Evolutionary conservation across 2,797 vertebrate species (phyloP).

Genomic region (Macrochelys suwanniensis): DNA sequence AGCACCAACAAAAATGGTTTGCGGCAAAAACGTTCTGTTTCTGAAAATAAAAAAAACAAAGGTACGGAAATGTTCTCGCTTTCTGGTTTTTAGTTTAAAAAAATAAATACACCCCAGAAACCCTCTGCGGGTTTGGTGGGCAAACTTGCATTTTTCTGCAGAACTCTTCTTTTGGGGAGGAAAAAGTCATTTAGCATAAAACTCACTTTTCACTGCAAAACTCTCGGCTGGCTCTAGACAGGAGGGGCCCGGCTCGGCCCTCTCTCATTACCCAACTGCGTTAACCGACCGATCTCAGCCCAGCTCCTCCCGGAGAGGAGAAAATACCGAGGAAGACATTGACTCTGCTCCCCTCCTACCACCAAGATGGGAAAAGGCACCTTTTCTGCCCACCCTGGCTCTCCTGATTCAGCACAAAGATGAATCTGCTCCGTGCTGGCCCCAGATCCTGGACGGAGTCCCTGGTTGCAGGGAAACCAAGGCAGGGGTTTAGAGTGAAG

Average conservation of each 20-base stretch:
- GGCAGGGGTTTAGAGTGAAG: background rate
- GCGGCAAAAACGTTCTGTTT: background rate
- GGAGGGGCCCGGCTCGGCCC: background rate
- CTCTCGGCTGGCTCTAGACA: background rate
- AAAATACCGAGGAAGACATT: background rate
- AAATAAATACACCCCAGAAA: no score
- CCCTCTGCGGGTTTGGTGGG: background rate
- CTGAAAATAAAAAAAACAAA: background rate
- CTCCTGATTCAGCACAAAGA: background rate
- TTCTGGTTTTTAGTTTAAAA: no score
- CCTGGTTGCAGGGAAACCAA: background rate
- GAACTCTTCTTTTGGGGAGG: background rate
- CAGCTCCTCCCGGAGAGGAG: slow-evolving; percentile 13
- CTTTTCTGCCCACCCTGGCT: background rate
- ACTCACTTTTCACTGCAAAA: background rate
- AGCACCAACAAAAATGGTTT: no score
- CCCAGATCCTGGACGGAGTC: background rate
- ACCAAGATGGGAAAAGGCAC: background rate
- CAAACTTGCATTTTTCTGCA: background rate
- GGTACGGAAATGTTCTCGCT: no score
- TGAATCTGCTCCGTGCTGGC: background rate
- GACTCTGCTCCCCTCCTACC: background rate
- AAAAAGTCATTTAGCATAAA: background rate
- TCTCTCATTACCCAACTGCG: no score
- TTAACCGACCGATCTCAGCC: background rate